Percentiles rank a stretch among this genome's conserved stretches.
phyloP scores from a whole-genome alignment of 2,888 invertebrate genomes.

The Erannis defoliaria region DNA sequence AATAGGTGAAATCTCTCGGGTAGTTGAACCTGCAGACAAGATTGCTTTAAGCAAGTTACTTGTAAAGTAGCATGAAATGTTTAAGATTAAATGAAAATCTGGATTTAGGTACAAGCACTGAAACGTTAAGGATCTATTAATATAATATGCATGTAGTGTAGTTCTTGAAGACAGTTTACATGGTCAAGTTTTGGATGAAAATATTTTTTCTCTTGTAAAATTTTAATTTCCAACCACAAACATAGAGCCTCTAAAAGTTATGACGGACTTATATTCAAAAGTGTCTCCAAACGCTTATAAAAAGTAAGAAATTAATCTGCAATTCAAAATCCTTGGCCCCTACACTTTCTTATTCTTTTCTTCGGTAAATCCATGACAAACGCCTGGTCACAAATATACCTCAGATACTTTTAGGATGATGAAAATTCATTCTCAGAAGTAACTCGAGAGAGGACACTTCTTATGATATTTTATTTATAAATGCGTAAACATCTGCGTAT shows the following conservation, averaged over 20 bases:
- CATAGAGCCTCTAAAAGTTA: constrained; percentile 60
- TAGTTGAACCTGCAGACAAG: constrained; percentile 36
- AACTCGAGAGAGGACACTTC: constrained; percentile 39
- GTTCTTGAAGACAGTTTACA: constrained; percentile 1
- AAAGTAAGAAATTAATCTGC: constrained; percentile 78
- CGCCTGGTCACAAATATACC: constrained; percentile 46
- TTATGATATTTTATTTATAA: constrained; percentile 5
- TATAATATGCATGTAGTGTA: constrained; percentile 12
- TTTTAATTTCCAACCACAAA: constrained; percentile 38
- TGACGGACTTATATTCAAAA: constrained; percentile 67
- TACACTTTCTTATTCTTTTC: constrained; percentile 60
- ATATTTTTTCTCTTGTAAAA: constrained; percentile 1
- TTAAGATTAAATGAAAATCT: constrained; percentile 22
- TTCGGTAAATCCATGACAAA: constrained; percentile 60
- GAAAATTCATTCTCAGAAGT: constrained; percentile 39
- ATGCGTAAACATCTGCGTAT: background rate
- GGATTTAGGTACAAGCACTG: constrained; percentile 12
- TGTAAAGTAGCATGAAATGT: constrained; percentile 17
- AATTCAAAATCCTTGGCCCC: constrained; percentile 73
- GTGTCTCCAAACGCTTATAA: constrained; percentile 71
- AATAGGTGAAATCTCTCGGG: constrained; percentile 37
- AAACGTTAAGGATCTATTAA: constrained; percentile 1
- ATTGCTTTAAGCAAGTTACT: constrained; percentile 28
- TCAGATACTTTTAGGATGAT: constrained; percentile 42
- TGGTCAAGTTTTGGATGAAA: background rate